Base-by-base conservation (phyloP, 2,888 invertebrate genomes). In the Mechanitis mazaeus region DNA sequence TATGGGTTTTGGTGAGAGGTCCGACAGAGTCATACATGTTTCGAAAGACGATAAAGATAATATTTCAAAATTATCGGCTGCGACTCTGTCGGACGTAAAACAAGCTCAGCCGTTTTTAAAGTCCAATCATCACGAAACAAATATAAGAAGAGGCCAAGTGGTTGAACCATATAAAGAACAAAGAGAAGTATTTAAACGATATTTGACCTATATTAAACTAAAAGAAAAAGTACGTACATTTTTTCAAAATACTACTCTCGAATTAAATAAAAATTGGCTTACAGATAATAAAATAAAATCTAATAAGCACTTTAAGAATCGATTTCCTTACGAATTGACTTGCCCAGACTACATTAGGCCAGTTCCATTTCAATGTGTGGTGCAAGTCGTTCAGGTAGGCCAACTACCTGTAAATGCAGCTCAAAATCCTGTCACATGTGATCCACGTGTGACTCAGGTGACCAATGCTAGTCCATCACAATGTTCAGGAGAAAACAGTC, bases 381-480 rank as follows among this genome's bases (percentile, higher is more conserved):
- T 93, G 1, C 92, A 93, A 75, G 92, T 93, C 1, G 93, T 93
- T 0, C 93, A 93, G 74, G 86, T 93, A 2, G 91, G 90, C 1
- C 89, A 90, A 66, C 66, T 87, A 54, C 86, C 90, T 6, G 87
- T 89, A 1, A 90, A 84, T 67, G 83, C 87, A 45, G 76, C 84
- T 2, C 90, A 89, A 75, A 90, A 90, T 67, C 86, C 88, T 46
- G 79, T 90, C 4, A 85, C 84, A 9, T 89, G 89, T 66, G 89
- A 90, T 66, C 89, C 89, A 20, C 81, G 89, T 7, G 88, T 90
- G 7, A 90, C 88, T 4, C 90, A 88, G 67, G 90, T 87, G 3
- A 83, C 87, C 11, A 76, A 90, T 61, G 86, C 81, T 5, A 89
- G 87, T 68, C 89, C 90, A 46, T 80, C 87, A 1, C 90, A 88